phyloP scores from a whole-genome alignment of 2,113 vertebrate species.

The human region DNA sequence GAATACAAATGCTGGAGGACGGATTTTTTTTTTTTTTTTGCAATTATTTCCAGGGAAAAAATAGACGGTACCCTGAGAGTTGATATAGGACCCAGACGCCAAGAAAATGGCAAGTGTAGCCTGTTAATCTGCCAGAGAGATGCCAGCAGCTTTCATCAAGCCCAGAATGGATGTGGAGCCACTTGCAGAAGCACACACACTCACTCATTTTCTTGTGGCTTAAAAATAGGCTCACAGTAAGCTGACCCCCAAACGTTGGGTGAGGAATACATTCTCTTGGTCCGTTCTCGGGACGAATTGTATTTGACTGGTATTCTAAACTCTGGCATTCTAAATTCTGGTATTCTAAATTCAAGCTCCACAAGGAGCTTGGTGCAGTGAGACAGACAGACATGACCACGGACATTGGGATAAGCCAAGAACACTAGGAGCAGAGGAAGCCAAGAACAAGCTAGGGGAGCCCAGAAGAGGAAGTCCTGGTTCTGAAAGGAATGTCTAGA shows the following conservation, averaged over 20 bases:
- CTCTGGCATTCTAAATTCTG: background rate
- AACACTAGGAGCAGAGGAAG: rapidly evolving
- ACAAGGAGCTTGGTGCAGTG: background rate
- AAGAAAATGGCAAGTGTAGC: constrained; percentile 50
- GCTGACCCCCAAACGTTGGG: background rate
- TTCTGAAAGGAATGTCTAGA: background rate
- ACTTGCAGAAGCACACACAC: background rate
- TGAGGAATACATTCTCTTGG: background rate
- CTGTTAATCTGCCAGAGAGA: constrained; percentile 27
- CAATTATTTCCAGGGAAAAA: constrained; percentile 1
- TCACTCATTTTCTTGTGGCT: constrained; percentile 12
- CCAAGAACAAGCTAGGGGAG: background rate
- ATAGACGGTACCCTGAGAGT: background rate
- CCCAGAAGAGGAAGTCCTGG: background rate
- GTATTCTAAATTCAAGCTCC: too few relatives aligned
- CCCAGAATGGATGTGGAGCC: background rate
- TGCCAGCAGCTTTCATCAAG: constrained; percentile 28
- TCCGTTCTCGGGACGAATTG: background rate
- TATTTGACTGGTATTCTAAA: background rate
- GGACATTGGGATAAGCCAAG: too few relatives aligned
- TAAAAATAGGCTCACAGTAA: constrained; percentile 45
- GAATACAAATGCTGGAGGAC: background rate
- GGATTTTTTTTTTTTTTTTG: background rate
- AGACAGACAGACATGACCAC: background rate
- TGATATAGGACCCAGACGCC: constrained; percentile 38